Conservation (phyloP, 37 sponge, comb jelly and placozoan genomes). For the Beroe ovata region DNA sequence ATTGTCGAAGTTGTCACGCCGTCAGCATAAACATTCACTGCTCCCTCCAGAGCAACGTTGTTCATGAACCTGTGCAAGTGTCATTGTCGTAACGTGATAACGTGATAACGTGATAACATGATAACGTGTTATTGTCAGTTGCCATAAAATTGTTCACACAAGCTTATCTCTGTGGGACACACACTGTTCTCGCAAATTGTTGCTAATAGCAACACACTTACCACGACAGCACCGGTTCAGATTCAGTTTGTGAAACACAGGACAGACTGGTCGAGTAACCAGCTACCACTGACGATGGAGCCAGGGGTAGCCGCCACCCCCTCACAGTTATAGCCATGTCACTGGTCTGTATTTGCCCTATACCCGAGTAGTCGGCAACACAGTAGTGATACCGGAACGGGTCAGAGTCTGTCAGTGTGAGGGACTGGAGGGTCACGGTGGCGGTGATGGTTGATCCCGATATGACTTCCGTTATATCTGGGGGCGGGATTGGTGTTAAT, state of each 20-base stretch:
- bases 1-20: not conserved
- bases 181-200: too few relatives aligned
- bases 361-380: not conserved
- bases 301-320: not conserved
- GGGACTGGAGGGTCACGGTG: not conserved
- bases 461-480: too few relatives aligned
- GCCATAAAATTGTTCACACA: too few relatives aligned
- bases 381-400: not conserved
- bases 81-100: too few relatives aligned
- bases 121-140: too few relatives aligned
- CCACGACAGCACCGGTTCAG: conserved; percentile 26
- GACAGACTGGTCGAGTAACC: not conserved
- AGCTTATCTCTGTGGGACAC: too few relatives aligned
- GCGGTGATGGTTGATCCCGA: not conserved
- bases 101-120: not conserved
- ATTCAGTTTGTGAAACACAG: conserved; percentile 28
- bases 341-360: conserved; percentile 6
- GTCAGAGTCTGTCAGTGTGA: not conserved
- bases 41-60: not conserved
- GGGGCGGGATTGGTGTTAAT: too few relatives aligned
- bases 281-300: not conserved
- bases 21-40: not conserved
- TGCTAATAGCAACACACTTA: too few relatives aligned
- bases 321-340: not conserved
- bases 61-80: not conserved